Conservation (phyloP, 2,797 vertebrate genomes). For the Sebastes matsubarae region DNA sequence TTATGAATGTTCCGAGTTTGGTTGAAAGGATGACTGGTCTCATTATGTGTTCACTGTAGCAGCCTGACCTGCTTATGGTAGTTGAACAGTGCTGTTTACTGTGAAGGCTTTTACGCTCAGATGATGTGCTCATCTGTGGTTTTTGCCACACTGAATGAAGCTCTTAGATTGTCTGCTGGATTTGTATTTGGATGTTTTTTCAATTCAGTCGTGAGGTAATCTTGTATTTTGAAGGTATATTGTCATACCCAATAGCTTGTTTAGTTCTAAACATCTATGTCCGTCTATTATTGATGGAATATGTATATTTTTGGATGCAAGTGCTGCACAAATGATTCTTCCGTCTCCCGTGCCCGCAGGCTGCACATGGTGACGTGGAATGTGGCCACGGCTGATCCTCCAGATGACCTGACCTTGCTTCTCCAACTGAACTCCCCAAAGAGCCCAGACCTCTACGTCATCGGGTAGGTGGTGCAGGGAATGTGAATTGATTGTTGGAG, state of each 20-base stretch:
- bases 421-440: constrained; percentile 83
- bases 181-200: background rate
- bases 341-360: constrained; percentile 64
- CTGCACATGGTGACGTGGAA: constrained; percentile 96
- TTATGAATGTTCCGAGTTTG: background rate
- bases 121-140: background rate
- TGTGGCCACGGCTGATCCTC: constrained; percentile 92
- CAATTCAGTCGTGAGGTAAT: background rate
- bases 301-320: background rate
- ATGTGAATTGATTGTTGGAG: too few relatives aligned
- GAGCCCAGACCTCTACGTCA: constrained; percentile 87
- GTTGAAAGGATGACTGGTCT: background rate
- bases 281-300: background rate
- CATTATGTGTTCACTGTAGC: background rate
- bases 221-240: background rate
- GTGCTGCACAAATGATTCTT: background rate
- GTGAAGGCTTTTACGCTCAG: background rate
- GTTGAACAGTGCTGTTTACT: constrained; percentile 8
- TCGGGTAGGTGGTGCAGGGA: constrained; percentile 85
- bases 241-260: background rate
- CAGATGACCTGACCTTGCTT: constrained; percentile 84
- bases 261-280: background rate
- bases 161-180: background rate
- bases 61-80: background rate
- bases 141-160: constrained; percentile 5